Base-by-base conservation (phyloP, 2,888 invertebrate species). In the Acanthosepion esculentum region DNA sequence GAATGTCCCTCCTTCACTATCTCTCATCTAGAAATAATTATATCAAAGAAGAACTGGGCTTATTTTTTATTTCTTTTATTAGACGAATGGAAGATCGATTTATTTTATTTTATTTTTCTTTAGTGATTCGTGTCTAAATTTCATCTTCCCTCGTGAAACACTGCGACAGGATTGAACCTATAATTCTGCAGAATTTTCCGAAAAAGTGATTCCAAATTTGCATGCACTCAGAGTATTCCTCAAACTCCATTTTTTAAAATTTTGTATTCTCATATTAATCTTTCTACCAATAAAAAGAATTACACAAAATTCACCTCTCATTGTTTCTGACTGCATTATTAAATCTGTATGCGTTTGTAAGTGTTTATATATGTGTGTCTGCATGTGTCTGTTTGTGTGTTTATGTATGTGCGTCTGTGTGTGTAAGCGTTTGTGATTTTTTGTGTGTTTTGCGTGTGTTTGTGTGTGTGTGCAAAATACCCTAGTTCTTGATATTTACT, bases 121-220 rank as follows among this genome's bases (percentile, higher is more conserved):
- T 78, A 78, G 78, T 55, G 55, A 55, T 59, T 78, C 78, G 78
- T 78, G 78, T 78, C 78, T 78, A n/a, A 78, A 78, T 78, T 78
- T 78, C 78, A 78, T 78, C 78, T 78, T 59, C 23, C 59, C 78
- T 33, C 78, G 12, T 33, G 78, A 78, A n/a, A 78, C n/a, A n/a
- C 78, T 78, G 78, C 78, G 33, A 12, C 78, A 78, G 78, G 78
- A 78, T 78, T 78, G 78, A 78, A 78, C 78, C 78, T 33, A 78
- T 78, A 78, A 12, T n/a, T 78, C n/a, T 78, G 12, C 78, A 78
- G 78, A 78, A 78, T 15, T 78, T 78, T n/a, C 78, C n/a, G 78
- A 33, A 12, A n/a, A 78, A n/a, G n/a, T 78, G 2, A 18, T 78
- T 78, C 78, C n/a, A 78, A 78, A 78, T 12, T 78, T 78, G 78